Evolutionary conservation across 35 echinoderm and acorn worm species (phyloP).

Genomic region (Ptychodera flava): DNA sequence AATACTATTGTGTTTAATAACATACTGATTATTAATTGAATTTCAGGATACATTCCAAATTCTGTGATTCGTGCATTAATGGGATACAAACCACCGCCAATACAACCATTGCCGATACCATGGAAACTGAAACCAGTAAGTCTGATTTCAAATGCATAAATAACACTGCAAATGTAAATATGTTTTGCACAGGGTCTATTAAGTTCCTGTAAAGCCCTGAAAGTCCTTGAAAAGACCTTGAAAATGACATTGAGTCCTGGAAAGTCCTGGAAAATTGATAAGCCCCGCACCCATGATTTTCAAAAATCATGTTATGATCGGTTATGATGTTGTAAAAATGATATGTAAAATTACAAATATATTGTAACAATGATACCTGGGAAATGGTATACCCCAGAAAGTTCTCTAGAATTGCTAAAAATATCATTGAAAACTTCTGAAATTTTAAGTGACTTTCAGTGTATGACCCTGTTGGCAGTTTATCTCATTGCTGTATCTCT

Average conservation of each 20-base stretch:
- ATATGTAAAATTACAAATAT: not conserved
- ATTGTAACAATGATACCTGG: not conserved
- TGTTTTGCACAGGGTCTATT: not conserved
- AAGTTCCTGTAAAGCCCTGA: not conserved
- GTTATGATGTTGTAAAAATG: not conserved
- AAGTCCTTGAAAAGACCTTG: too few species aligned
- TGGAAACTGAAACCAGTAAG: constrained; percentile 70
- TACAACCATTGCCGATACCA: constrained; percentile 24
- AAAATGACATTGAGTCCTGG: too few species aligned
- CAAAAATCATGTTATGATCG: not conserved
- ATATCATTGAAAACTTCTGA: too few species aligned
- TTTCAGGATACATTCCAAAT: constrained; percentile 97
- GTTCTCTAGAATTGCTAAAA: too few species aligned
- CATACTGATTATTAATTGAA: too few species aligned
- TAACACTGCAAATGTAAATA: not conserved
- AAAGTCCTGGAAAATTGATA: too few species aligned
- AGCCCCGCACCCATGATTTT: not conserved
- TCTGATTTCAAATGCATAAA: constrained; percentile 9
- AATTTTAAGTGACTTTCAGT: too few species aligned
- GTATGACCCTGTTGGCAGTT: too few species aligned
- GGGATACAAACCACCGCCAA: constrained; percentile 34
- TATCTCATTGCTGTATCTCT: too few species aligned
- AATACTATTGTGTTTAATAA: too few species aligned
- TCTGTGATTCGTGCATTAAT: constrained; percentile 66
- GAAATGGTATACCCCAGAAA: too few species aligned